A percentile compares a stretch with the other conserved stretches of the same genome.
These are phyloP conservation scores for Arbacia lixula DNA, from an alignment of 53 echinoderm and acorn worm genomes.

Conservation along the genomic window DNA sequence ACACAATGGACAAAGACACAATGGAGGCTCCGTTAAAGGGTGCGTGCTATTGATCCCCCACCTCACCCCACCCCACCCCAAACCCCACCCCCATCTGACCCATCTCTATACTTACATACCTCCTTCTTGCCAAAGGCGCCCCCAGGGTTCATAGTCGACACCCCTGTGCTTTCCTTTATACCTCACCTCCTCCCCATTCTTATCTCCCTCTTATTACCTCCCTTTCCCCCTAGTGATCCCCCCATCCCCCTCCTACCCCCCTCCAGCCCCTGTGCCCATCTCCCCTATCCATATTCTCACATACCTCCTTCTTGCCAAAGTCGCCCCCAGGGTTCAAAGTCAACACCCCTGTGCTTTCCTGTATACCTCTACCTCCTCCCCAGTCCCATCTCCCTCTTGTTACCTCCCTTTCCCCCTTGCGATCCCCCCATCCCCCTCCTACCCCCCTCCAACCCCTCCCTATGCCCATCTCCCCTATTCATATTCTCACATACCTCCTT, in stretches of 20 bases:
- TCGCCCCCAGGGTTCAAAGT: conserved; percentile 99
- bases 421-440: background rate
- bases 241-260: background rate
- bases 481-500: no score
- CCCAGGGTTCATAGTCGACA: conserved; percentile 93
- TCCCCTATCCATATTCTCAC: no score
- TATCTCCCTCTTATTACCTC: conserved; percentile 27
- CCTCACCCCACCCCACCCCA: background rate
- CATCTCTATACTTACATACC: no score
- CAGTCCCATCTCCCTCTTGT: conserved; percentile 68
- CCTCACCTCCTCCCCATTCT: conserved; percentile 59
- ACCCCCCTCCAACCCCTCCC: background rate
- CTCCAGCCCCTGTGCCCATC: background rate
- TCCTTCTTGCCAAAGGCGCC: conserved; percentile 97
- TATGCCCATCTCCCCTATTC: background rate
- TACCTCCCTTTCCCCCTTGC: no score
- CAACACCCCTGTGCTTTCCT: conserved; percentile 68
- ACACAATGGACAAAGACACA: no score
- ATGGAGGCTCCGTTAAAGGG: no score
- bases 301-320: conserved; percentile 99
- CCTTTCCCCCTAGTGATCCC: background rate
- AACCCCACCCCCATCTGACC: background rate
- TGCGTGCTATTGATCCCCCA: background rate
- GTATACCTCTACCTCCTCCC: conserved; percentile 58
- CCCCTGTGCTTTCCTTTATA: conserved; percentile 62